Conservation (phyloP, 2,797 vertebrate species). For the Cynopterus sphinx region DNA sequence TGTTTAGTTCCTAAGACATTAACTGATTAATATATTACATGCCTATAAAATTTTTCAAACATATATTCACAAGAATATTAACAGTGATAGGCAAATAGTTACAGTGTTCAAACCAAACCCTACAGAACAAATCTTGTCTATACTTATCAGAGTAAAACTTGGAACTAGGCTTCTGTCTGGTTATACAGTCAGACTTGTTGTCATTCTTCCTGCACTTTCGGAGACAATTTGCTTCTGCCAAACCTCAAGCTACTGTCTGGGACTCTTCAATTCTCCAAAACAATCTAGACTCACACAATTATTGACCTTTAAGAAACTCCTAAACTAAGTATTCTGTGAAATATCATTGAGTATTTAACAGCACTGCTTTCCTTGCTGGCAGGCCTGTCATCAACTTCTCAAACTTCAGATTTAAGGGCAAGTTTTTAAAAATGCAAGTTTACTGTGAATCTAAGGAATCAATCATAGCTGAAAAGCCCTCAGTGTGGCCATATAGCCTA, state of each 20-base stretch:
- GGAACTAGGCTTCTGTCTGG: neutral
- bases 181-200: neutral
- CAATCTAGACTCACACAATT: neutral
- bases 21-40: slow-evolving; percentile 36
- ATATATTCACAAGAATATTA: neutral
- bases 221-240: neutral
- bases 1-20: neutral
- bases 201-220: neutral
- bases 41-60: neutral
- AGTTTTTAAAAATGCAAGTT: neutral
- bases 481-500: neutral
- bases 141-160: neutral
- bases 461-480: neutral
- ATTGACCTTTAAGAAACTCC: neutral
- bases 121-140: neutral
- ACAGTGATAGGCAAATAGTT: neutral
- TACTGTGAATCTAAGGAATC: neutral
- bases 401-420: neutral
- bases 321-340: neutral
- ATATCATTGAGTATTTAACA: neutral
- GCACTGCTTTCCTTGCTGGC: neutral
- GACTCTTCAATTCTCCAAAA: neutral
- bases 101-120: neutral
- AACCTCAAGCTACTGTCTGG: neutral
- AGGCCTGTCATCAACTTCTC: neutral